phyloP scores from a whole-genome alignment of 2,113 vertebrate genomes.

The Sceloporus undulatus region DNA sequence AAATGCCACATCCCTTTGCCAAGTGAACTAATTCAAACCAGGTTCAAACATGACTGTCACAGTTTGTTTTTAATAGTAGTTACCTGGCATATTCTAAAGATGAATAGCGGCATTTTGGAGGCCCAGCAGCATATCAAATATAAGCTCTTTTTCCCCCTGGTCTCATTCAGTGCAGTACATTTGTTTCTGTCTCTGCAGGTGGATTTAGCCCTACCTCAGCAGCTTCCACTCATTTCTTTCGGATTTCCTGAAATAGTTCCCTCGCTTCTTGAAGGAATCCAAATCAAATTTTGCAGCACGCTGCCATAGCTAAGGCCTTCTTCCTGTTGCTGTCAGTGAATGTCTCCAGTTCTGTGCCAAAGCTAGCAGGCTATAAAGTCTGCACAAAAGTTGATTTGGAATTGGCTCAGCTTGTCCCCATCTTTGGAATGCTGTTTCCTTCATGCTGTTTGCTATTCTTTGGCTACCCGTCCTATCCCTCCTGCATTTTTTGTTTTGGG shows the following conservation, averaged over 20 bases:
- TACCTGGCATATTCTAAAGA: slow-evolving; percentile 1
- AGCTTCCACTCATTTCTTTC: neutral
- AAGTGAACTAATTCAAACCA: neutral
- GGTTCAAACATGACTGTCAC: slow-evolving; percentile 26
- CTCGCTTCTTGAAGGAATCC: slow-evolving; percentile 33
- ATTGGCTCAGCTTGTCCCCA: neutral
- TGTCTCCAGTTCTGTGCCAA: slow-evolving; percentile 1
- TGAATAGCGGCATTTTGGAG: slow-evolving; percentile 19
- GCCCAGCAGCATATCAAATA: slow-evolving; percentile 29
- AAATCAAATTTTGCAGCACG: neutral
- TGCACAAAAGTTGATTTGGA: slow-evolving; percentile 19
- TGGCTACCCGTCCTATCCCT: neutral
- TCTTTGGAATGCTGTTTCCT: neutral
- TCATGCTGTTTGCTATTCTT: neutral
- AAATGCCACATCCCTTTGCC: neutral
- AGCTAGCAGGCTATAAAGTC: neutral
- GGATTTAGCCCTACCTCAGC: slow-evolving; percentile 45
- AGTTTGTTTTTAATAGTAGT: neutral
- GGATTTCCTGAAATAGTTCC: slow-evolving; percentile 23
- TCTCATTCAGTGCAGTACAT: slow-evolving; percentile 44
- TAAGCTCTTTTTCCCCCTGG: neutral
- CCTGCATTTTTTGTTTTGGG: neutral
- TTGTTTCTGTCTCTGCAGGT: slow-evolving; percentile 48
- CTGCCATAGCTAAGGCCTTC: slow-evolving; percentile 36
- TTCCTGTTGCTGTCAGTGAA: slow-evolving; percentile 28